phyloP scores from a whole-genome alignment of 2,797 vertebrate species.

The Parauchenoglanis punctatus region DNA sequence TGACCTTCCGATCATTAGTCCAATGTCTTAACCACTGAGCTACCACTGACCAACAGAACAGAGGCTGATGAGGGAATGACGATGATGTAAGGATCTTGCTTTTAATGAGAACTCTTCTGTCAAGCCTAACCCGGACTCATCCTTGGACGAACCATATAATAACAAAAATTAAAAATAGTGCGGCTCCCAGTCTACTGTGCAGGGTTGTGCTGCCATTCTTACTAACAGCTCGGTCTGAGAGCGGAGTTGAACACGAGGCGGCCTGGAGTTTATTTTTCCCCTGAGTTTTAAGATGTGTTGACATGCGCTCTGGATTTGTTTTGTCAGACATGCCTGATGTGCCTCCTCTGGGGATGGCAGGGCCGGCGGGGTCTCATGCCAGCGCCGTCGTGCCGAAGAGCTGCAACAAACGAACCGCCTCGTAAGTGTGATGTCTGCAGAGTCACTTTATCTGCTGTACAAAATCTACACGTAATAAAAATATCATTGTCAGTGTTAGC shows the following conservation, averaged over 20 bases:
- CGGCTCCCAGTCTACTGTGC: neutral
- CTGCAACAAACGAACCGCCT: conserved; percentile 82
- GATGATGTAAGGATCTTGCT: neutral
- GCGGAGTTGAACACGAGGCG: neutral
- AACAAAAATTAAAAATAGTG: neutral
- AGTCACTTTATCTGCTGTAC: neutral
- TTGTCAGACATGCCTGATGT: conserved; percentile 86
- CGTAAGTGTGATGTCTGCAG: conserved; percentile 72
- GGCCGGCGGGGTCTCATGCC: conserved; percentile 76
- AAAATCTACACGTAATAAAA: neutral
- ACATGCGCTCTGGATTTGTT: neutral
- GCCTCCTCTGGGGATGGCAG: conserved; percentile 78
- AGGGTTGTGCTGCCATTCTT: neutral
- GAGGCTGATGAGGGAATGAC: neutral
- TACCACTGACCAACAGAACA: too few species aligned
- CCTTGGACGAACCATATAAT: neutral
- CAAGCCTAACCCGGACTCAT: neutral
- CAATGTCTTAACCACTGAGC: too few species aligned
- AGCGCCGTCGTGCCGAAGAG: conserved; percentile 80
- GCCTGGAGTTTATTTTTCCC: neutral
- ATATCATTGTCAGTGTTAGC: neutral
- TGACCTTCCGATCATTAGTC: too few species aligned
- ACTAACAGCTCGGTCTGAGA: too few species aligned
- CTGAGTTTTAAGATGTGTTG: conserved; percentile 26
- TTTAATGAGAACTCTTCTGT: neutral